A percentile compares a stretch with the other conserved stretches of the same genome.
Conservation (phyloP, 2,888 invertebrate species). For the Horisme vitalbata region DNA sequence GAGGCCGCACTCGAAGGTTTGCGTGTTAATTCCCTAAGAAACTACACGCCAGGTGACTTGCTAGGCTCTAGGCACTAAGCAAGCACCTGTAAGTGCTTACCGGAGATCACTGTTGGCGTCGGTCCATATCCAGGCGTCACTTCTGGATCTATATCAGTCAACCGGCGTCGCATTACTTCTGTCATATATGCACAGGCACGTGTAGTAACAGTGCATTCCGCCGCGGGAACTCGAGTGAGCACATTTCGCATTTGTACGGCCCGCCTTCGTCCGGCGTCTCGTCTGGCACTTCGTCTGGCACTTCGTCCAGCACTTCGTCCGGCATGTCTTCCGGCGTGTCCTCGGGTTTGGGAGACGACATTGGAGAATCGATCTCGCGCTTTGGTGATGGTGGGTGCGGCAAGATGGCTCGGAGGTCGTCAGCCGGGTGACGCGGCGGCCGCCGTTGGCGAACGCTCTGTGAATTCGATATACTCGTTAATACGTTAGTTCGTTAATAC, state of each 20-base stretch:
- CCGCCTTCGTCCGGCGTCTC: constrained; percentile 61
- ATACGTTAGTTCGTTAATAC: too few relatives aligned
- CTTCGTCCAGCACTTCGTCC: constrained; percentile 17
- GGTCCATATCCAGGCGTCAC: neutral
- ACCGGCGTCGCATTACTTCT: constrained; percentile 21
- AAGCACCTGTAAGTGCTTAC: too few relatives aligned
- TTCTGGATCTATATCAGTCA: constrained; percentile 5
- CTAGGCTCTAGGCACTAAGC: too few relatives aligned
- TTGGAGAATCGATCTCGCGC: constrained; percentile 27
- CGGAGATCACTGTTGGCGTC: too few relatives aligned
- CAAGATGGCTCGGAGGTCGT: constrained; percentile 66
- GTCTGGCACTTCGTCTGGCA: constrained; percentile 17
- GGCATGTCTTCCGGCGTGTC: neutral
- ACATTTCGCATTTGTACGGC: constrained; percentile 92
- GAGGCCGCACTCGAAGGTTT: too few relatives aligned
- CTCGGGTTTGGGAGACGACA: constrained; percentile 17
- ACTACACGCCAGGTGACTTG: too few relatives aligned
- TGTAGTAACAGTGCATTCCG: constrained; percentile 88
- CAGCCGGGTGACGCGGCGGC: constrained; percentile 68
- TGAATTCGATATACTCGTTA: neutral
- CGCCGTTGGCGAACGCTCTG: constrained; percentile 47
- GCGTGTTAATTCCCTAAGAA: too few relatives aligned
- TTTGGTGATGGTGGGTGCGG: constrained; percentile 36
- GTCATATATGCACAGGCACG: constrained; percentile 92
- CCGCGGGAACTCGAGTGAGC: constrained; percentile 88